Evolutionary conservation across 2,113 vertebrate species (phyloP).

Genomic region (Oncorhynchus keta): DNA sequence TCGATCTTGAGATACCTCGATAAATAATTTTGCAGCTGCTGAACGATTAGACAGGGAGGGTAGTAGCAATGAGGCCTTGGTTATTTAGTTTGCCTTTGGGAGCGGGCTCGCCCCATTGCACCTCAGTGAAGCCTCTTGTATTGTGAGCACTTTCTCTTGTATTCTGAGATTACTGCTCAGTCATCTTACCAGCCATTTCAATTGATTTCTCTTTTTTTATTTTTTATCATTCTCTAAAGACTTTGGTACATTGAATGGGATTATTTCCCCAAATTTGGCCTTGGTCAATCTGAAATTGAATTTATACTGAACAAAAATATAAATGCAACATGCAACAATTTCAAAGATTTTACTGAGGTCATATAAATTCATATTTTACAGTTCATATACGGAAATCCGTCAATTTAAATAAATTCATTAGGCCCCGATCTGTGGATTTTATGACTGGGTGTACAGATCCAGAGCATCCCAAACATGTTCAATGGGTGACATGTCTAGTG

Average conservation of each 20-base stretch:
- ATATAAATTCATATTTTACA: too few species aligned
- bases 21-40: conserved; percentile 76
- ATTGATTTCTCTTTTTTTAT: conserved; percentile 53
- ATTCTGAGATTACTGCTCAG: neutral
- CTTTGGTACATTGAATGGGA: conserved; percentile 25
- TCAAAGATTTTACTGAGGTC: neutral
- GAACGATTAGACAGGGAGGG: conserved; percentile 53
- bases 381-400: too few species aligned
- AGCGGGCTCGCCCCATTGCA: conserved; percentile 66
- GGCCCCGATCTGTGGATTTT: too few species aligned
- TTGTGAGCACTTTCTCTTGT: conserved; percentile 56
- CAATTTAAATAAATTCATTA: too few species aligned
- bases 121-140: conserved; percentile 72
- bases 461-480: too few species aligned
- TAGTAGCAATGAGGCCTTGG: conserved; percentile 33
- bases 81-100: conserved; percentile 23
- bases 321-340: too few species aligned
- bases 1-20: conserved; percentile 76
- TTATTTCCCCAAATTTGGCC: conserved; percentile 27
- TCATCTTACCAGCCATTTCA: conserved; percentile 74
- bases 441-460: too few species aligned
- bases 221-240: conserved; percentile 22
- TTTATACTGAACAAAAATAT: neutral
- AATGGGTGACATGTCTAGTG: too few species aligned
- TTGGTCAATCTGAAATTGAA: conserved; percentile 29